A percentile compares a stretch with the other conserved stretches of the same genome.
These are phyloP conservation scores for Tauraco hartlaubi DNA, from an alignment of 2,797 vertebrate species.

Conservation along the genomic window DNA sequence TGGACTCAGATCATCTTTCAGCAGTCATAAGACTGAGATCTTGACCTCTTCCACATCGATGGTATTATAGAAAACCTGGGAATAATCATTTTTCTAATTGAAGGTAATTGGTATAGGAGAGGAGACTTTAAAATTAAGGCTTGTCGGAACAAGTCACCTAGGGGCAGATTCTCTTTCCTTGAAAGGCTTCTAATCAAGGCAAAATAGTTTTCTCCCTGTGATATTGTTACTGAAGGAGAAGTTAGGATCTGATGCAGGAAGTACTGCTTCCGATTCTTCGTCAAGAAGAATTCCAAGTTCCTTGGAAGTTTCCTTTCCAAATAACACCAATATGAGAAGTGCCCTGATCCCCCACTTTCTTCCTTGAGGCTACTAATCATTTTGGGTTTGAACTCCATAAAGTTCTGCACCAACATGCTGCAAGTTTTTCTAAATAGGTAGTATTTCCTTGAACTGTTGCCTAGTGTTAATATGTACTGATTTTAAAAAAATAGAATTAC, in stretches of 20 bases:
- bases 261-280: neutral
- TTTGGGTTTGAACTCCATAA: neutral
- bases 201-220: neutral
- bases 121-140: neutral
- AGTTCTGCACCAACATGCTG: neutral
- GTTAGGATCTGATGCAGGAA: neutral
- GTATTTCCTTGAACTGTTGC: neutral
- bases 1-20: neutral
- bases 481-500: neutral
- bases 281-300: neutral
- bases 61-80: neutral
- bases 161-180: neutral
- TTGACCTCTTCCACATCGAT: neutral
- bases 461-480: neutral
- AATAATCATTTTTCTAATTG: conserved; percentile 10
- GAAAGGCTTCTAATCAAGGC: neutral
- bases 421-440: neutral
- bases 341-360: neutral
- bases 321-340: neutral
- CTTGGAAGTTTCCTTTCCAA: neutral
- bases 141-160: neutral
- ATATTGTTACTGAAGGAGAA: neutral
- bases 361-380: neutral
- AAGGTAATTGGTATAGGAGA: neutral
- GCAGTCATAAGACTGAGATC: neutral